Evolutionary conservation across 2,113 vertebrate species (phyloP).

Genomic region (Loxodonta africana): DNA sequence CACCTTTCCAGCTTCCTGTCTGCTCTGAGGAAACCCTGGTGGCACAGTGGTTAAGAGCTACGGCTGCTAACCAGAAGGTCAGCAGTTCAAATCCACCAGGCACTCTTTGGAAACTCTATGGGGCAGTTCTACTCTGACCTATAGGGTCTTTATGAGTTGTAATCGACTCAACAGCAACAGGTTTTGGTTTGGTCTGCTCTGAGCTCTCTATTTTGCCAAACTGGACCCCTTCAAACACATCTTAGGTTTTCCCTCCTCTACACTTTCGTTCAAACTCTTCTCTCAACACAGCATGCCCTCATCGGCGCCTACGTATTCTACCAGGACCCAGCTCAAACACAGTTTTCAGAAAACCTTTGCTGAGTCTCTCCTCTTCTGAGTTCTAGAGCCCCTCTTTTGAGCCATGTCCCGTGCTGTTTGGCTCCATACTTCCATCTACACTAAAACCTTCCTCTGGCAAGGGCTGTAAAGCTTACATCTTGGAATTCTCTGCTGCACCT

Average conservation of each 20-base stretch:
- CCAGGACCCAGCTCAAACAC: background rate
- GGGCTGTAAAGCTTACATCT: background rate
- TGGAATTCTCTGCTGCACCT: background rate
- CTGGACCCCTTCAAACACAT: background rate
- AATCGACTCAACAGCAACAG: no score
- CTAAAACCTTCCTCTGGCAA: background rate
- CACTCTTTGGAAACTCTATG: no score
- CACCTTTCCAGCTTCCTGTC: background rate
- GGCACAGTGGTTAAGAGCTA: no score
- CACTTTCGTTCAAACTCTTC: background rate
- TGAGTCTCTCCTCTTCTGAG: background rate
- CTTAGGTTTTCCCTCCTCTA: background rate
- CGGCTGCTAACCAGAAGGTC: no score
- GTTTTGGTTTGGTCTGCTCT: background rate
- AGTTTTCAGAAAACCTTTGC: background rate
- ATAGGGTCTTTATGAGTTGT: no score
- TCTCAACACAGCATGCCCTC: background rate
- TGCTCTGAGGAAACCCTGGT: background rate
- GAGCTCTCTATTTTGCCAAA: background rate
- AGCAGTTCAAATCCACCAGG: no score
- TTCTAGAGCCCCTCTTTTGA: background rate
- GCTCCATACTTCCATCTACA: background rate
- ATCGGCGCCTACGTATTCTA: background rate
- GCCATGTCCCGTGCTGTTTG: background rate
- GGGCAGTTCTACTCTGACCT: no score